Conservation (phyloP, 2,797 vertebrate genomes). For the Eupleurogrammus muticus region DNA sequence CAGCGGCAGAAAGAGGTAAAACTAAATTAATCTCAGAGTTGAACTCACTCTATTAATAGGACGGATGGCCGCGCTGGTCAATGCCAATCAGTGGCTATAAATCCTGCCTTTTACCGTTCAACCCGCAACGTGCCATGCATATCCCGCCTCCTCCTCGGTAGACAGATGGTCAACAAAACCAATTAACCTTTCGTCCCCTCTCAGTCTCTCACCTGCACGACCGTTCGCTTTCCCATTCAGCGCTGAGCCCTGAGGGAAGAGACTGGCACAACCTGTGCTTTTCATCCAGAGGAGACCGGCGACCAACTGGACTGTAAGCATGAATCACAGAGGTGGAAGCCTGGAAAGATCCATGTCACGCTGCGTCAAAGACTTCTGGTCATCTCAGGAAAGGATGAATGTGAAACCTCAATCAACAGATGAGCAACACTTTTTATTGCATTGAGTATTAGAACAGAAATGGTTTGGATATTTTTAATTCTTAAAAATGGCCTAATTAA, state of each 20-base stretch:
- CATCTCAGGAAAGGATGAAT: constrained; percentile 25
- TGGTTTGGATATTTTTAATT: too few relatives aligned
- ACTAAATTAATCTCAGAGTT: constrained; percentile 53
- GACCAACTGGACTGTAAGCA: constrained; percentile 28
- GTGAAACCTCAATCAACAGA: constrained; percentile 11
- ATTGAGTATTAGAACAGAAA: background rate
- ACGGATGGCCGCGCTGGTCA: constrained; percentile 63
- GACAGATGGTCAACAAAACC: constrained; percentile 90
- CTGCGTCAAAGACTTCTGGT: constrained; percentile 32
- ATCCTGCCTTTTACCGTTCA: constrained; percentile 76
- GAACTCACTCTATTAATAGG: constrained; percentile 80
- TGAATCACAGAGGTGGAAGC: constrained; percentile 42
- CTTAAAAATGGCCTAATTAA: background rate
- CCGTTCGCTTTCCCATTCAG: constrained; percentile 62
- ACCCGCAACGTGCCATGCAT: constrained; percentile 34
- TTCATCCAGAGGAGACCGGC: constrained; percentile 22
- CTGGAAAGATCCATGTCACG: constrained; percentile 13
- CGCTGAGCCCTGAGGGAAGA: constrained; percentile 71
- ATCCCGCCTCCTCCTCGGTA: constrained; percentile 63
- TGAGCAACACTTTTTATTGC: constrained; percentile 7
- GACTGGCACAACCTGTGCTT: constrained; percentile 76
- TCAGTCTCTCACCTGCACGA: constrained; percentile 73
- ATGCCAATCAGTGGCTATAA: constrained; percentile 77
- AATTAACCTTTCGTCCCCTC: constrained; percentile 88
- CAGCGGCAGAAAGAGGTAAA: constrained; percentile 12